Conservation (phyloP, 2,797 vertebrate species). For the Lepilemur ruficaudatus region DNA sequence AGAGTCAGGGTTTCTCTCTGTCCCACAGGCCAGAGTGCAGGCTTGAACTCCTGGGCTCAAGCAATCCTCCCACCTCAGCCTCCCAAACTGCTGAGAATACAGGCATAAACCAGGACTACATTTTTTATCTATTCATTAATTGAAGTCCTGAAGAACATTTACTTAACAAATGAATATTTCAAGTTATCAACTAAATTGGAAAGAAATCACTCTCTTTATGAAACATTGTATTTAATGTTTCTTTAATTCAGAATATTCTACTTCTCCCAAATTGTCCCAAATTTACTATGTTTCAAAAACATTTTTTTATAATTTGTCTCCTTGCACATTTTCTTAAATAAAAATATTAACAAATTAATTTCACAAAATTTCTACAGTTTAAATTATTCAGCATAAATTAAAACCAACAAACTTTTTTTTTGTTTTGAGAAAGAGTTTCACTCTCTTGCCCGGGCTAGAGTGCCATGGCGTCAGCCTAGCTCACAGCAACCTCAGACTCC, state of each 20-base stretch:
- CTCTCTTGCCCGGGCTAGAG: too few species aligned
- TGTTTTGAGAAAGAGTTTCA: too few species aligned
- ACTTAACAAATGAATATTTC: background rate
- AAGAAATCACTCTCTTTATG: background rate
- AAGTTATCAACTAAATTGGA: conserved; percentile 2
- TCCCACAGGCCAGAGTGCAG: too few species aligned
- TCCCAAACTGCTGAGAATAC: too few species aligned
- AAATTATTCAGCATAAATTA: background rate
- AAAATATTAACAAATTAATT: background rate
- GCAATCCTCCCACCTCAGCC: background rate
- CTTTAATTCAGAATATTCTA: background rate
- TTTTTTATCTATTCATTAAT: conserved; percentile 40
- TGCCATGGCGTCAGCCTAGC: too few species aligned
- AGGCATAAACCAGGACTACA: too few species aligned
- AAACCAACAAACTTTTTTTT: too few species aligned
- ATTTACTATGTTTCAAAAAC: conserved; percentile 6
- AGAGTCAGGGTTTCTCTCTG: too few species aligned
- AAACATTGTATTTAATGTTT: background rate
- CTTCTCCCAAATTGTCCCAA: background rate
- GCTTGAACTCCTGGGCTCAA: too few species aligned
- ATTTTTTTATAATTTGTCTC: background rate
- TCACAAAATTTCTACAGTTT: background rate
- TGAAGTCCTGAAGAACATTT: background rate
- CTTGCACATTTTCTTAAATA: background rate
- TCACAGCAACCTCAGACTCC: too few species aligned